These are phyloP conservation scores for Aurelia aurita complex sp. Pacific DNA, from an alignment of 30 jellyfish, hydroid and myxozoan species.

Conservation along the genomic window DNA sequence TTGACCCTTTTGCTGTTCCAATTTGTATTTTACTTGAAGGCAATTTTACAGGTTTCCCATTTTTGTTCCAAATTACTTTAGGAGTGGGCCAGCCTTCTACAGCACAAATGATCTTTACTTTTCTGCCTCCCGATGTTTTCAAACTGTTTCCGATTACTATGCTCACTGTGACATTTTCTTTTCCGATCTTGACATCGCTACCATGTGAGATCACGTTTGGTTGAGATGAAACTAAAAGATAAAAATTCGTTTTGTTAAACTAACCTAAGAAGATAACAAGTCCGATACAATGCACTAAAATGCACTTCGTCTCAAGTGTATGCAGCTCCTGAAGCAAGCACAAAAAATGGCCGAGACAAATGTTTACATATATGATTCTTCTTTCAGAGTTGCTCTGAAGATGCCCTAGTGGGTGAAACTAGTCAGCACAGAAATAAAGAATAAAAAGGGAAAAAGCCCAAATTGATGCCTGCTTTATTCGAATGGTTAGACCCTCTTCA, in stretches of 20 bases:
- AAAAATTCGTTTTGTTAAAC: too few species aligned
- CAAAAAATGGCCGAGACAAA: too few species aligned
- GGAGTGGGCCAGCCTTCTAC: conserved; percentile 83
- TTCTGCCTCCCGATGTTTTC: conserved; percentile 86
- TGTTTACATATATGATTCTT: too few species aligned
- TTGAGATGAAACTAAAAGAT: conserved; percentile 62
- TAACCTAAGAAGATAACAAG: too few species aligned
- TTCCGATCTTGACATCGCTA: conserved; percentile 57
- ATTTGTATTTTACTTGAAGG: conserved; percentile 32
- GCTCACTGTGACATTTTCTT: conserved; percentile 18
- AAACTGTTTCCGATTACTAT: conserved; percentile 70
- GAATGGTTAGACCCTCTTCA: too few species aligned
- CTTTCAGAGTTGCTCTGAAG: too few species aligned
- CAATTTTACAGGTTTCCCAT: conserved; percentile 42
- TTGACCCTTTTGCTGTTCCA: conserved; percentile 38
- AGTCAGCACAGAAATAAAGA: too few species aligned
- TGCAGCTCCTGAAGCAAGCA: too few species aligned
- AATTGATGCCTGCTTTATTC: too few species aligned
- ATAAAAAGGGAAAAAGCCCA: too few species aligned
- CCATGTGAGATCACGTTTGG: conserved; percentile 62
- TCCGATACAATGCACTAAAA: background rate
- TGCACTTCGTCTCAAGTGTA: background rate
- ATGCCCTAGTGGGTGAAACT: too few species aligned
- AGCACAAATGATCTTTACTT: conserved; percentile 67
- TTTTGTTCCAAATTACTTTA: conserved; percentile 70